Conservation (phyloP, 2,888 invertebrate species). For the Lasioglossum calceatum region DNA sequence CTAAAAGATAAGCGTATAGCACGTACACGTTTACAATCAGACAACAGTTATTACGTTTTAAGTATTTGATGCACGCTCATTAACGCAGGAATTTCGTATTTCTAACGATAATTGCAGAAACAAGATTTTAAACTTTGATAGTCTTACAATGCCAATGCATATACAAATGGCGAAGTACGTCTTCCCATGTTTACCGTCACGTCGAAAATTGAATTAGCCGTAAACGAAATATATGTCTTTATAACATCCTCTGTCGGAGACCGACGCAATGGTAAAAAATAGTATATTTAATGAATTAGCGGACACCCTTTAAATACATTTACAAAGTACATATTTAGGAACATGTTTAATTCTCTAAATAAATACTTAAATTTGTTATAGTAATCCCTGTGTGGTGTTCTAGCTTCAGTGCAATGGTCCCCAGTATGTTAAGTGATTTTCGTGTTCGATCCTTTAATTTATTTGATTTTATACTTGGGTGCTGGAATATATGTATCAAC, state of each 20-base stretch:
- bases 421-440: not conserved
- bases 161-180: constrained; percentile 63
- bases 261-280: constrained; percentile 57
- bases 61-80: constrained; percentile 44
- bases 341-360: constrained; percentile 64
- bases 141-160: constrained; percentile 59
- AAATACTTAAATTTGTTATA: constrained; percentile 70
- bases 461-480: constrained; percentile 23
- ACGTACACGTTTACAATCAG: constrained; percentile 28
- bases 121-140: constrained; percentile 51
- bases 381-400: constrained; percentile 34
- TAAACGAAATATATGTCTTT: constrained; percentile 71
- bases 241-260: constrained; percentile 66
- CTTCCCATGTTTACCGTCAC: constrained; percentile 68
- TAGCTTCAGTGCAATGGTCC: constrained; percentile 13
- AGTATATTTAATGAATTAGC: constrained; percentile 60
- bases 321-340: constrained; percentile 63
- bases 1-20: constrained; percentile 12
- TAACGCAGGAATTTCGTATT: constrained; percentile 54
- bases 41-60: constrained; percentile 42
- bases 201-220: constrained; percentile 57
- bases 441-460: constrained; percentile 20
- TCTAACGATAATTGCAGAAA: constrained; percentile 50
- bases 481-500: constrained; percentile 18
- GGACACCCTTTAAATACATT: constrained; percentile 59